Percentiles rank a stretch among this genome's conserved stretches.
phyloP scores from a whole-genome alignment of 2,797 vertebrate species.

The Myotis planiceps region DNA sequence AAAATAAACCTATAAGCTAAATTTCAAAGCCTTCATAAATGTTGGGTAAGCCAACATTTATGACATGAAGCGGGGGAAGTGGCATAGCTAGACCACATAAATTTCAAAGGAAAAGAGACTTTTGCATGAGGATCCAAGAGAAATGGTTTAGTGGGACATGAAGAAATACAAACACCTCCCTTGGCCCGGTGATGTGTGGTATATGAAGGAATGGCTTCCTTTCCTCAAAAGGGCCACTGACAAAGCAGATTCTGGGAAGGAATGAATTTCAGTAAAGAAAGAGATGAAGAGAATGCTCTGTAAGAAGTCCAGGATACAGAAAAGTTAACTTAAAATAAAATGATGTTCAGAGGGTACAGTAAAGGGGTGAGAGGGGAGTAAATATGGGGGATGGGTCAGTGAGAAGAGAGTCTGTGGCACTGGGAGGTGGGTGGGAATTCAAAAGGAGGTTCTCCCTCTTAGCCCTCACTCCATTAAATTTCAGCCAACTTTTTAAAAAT shows the following conservation, averaged over 20 bases:
- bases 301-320: not conserved
- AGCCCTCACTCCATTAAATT: not conserved
- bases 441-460: not conserved
- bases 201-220: not conserved
- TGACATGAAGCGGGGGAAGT: not conserved
- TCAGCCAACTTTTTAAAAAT: not conserved
- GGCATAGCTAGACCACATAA: constrained; percentile 18
- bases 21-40: constrained; percentile 24
- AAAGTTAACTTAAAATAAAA: constrained; percentile 36
- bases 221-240: not conserved
- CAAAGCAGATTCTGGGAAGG: not conserved
- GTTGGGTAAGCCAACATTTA: not conserved
- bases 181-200: not conserved
- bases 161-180: constrained; percentile 17
- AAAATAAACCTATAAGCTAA: constrained; percentile 28
- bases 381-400: not conserved
- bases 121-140: constrained; percentile 12
- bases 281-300: not conserved
- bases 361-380: not conserved
- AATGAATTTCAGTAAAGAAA: not conserved
- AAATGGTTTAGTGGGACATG: not conserved
- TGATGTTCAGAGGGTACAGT: not conserved
- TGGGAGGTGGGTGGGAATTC: not conserved
- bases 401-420: not conserved
- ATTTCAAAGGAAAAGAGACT: constrained; percentile 38